Evolutionary conservation across 2,888 invertebrate genomes (phyloP), one percentile per base, ranked within the genome.

Genomic region (Scaptomyza tumidula): DNA sequence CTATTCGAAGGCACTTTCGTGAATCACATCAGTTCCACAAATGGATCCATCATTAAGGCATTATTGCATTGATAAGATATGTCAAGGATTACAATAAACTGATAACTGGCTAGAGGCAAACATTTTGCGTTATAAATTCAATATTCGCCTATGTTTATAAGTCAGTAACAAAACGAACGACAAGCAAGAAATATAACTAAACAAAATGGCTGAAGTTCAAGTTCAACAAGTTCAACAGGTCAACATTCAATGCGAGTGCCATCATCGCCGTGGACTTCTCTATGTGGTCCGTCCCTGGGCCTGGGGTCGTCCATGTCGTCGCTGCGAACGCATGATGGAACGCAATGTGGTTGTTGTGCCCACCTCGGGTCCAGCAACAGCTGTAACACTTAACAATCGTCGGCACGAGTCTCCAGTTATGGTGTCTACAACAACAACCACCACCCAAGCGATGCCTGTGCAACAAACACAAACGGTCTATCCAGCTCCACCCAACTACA

Each of bases 301-400:
- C 13, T 80, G 79, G 67, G 76, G 68, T 24, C 72, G 75, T 31
- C 90, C 83, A 4, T 90, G 90, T 39, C 78, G 87, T 5, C 73
- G 72, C 39, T 89, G 90, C 27, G 48, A 64, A 9, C 84, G 90
- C 52, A 81, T 87, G 87, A 81, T 87, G 87, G 41, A 48, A 19
- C 62, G 71, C 24, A 76, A 75, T 16, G 58, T 88, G 11, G 61
- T 86, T 4, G 71, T 89, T 11, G 61, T 75, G 44, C 75, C 82
- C 24, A 58, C 80, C 0, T 50, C 74, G 6, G 67, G 68, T 3
- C 0, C 29, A 6, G 6, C 46, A 46, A 19, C 73, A 9, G 56
- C 68, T 14, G 58, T 37, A n/a, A 37, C 44, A 6, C 31, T 46
- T 3, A 31, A 49, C 59, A 11, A 41, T 9, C 6, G 16, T 29